Percentiles rank a stretch among this genome's conserved stretches.
Conservation (phyloP, 2,797 vertebrate genomes). For the Fistularia commersonii region DNA sequence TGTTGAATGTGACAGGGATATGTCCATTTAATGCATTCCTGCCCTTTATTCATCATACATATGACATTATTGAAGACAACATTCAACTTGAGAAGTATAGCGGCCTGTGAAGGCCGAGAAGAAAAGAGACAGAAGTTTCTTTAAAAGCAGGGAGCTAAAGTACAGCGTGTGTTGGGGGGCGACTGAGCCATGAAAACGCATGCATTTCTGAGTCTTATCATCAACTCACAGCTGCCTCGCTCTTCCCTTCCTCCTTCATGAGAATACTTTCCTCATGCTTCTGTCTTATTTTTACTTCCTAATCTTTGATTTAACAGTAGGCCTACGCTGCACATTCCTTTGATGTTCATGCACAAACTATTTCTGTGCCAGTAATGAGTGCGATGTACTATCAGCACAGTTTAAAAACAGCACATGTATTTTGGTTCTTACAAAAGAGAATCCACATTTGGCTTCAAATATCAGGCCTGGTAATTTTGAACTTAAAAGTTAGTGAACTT, state of each 20-base stretch:
- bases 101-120: constrained; percentile 51
- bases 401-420: constrained; percentile 11
- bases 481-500: not conserved
- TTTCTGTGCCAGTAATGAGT: constrained; percentile 35
- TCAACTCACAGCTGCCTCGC: constrained; percentile 54
- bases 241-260: constrained; percentile 17
- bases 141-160: constrained; percentile 47
- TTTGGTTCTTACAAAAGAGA: constrained; percentile 13
- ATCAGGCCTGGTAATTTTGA: not conserved
- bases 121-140: constrained; percentile 49
- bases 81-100: constrained; percentile 64
- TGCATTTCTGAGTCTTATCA: constrained; percentile 68
- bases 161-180: constrained; percentile 35
- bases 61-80: constrained; percentile 67
- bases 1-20: constrained; percentile 52
- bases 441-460: constrained; percentile 11
- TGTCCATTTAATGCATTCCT: constrained; percentile 64
- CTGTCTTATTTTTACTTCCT: constrained; percentile 49
- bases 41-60: constrained; percentile 61
- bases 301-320: constrained; percentile 55
- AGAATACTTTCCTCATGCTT: constrained; percentile 32
- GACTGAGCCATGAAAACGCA: constrained; percentile 62
- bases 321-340: constrained; percentile 28
- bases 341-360: constrained; percentile 42
- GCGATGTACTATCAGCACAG: constrained; percentile 11